Conservation (phyloP, 2,888 invertebrate genomes). For the Tachina grossa region DNA sequence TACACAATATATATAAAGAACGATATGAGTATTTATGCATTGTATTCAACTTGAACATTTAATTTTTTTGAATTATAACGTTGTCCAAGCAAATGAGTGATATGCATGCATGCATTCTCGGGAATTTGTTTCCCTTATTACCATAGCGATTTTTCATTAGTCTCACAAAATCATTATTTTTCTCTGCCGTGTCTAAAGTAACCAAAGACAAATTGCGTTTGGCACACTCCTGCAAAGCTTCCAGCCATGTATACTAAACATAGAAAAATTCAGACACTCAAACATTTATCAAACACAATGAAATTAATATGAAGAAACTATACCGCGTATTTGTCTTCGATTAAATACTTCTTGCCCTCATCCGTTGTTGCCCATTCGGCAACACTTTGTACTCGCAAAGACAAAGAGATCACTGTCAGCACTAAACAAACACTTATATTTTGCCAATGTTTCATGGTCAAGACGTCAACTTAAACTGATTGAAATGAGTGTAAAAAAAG, state of each 20-base stretch:
- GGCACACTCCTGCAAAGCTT: constrained; percentile 50
- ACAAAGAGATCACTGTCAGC: constrained; percentile 16
- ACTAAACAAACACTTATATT: constrained; percentile 29
- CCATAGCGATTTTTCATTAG: constrained; percentile 54
- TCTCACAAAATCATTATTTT: constrained; percentile 54
- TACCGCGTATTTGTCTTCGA: constrained; percentile 60
- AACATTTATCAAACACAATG: not conserved
- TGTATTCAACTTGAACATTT: no score
- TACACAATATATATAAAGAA: no score
- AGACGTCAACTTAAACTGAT: constrained; percentile 51
- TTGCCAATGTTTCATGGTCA: constrained; percentile 57
- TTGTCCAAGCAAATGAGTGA: no score
- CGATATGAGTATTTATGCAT: no score
- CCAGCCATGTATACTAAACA: constrained; percentile 55
- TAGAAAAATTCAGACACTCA: not conserved
- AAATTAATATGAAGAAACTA: not conserved
- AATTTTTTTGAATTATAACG: no score
- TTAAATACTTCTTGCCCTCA: constrained; percentile 43
- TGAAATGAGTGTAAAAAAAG: constrained; percentile 36
- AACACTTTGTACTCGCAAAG: constrained; percentile 11
- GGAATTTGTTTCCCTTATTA: constrained; percentile 5
- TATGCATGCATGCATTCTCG: no score
- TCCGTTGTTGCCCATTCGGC: constrained; percentile 54
- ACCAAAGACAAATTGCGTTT: constrained; percentile 54
- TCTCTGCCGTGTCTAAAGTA: constrained; percentile 46